Base-by-base conservation (phyloP, 1,140 invertebrate species). In the Drosophila persimilis region DNA sequence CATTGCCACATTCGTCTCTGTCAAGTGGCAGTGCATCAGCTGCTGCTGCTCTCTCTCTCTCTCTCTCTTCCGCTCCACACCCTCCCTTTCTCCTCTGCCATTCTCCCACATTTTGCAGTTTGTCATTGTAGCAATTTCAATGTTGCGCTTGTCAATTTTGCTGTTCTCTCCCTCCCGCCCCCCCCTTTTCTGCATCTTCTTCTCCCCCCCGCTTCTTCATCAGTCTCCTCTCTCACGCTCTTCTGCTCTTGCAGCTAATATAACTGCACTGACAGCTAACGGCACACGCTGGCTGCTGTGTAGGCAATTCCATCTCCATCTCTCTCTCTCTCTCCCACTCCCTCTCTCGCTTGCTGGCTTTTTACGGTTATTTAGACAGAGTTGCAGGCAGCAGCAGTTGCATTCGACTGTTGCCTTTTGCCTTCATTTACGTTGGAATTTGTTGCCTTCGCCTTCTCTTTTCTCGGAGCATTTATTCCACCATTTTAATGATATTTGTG, bases 51-150 rank as follows among this genome's bases (percentile, higher is more conserved):
- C 45, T 57, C 39, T 41, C 47, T n/a, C n/a, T n/a, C n/a, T 39
- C 31, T 43, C 45, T 57, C 39, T 41, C 47, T 6, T 24, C 44
- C 3, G 9, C 39, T 13, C 41, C 17, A 17, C 31, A 11, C 9
- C 22, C 39, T 1, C 29, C 15, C 41, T 39, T 15, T 6, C 48
- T 44, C 26, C 26, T 26, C 5, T 24, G 31, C 15, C 9, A 44
- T 20, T 52, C 24, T 35, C 29, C 66, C 56, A 54, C 60, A 61
- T 67, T 22, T 60, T 75, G 73, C 83, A 86, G 83, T 86, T 88
- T 88, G 81, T 86, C 81, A 86, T 88, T 86, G 81, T 81, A 72
- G 74, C 81, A 86, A 86, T 86, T 86, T 86, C 83, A 86, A 86
- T 86, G 83, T 86, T 86, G 71, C 78, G 83, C 81, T 88, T 86